phyloP scores from a whole-genome alignment of 2,888 invertebrate species.

The Tinea semifulvella region DNA sequence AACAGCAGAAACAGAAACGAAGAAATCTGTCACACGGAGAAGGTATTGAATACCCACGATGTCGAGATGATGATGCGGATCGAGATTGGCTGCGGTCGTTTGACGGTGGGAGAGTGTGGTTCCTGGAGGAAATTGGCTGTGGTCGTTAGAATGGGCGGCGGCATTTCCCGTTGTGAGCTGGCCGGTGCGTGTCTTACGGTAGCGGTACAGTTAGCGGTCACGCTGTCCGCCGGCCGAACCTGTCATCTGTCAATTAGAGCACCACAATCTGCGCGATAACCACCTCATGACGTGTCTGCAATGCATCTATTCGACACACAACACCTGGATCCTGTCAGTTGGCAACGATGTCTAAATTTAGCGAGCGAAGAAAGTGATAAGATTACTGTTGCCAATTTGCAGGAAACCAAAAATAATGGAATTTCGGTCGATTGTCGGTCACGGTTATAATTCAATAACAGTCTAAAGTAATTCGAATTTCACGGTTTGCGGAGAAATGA shows the following conservation, averaged over 20 bases:
- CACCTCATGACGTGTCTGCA: slow-evolving; percentile 24
- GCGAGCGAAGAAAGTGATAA: slow-evolving; percentile 1
- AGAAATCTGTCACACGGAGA: not conserved
- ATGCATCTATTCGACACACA: not conserved
- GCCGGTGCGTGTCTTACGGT: slow-evolving; percentile 41
- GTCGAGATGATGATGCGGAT: slow-evolving; percentile 22
- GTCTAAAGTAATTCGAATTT: slow-evolving; percentile 33
- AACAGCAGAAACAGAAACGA: no score
- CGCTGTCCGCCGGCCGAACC: slow-evolving; percentile 36
- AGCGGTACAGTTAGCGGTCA: slow-evolving; percentile 55
- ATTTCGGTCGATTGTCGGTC: slow-evolving; percentile 25
- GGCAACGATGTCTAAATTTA: no score
- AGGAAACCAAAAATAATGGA: slow-evolving; percentile 14
- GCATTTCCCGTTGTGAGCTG: slow-evolving; percentile 49
- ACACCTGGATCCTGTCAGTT: no score
- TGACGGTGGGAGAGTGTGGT: slow-evolving; percentile 28
- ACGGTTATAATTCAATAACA: slow-evolving; percentile 35
- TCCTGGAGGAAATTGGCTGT: slow-evolving; percentile 40
- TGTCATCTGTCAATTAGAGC: slow-evolving; percentile 53
- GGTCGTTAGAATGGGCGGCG: slow-evolving; percentile 32
- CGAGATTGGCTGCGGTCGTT: slow-evolving; percentile 27
- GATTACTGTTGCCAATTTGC: slow-evolving; percentile 10
- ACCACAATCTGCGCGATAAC: slow-evolving; percentile 49
- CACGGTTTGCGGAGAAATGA: slow-evolving; percentile 29
- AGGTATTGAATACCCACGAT: not conserved